Base-by-base conservation (phyloP, 2,888 invertebrate genomes). In the Isotomurus palustris region DNA sequence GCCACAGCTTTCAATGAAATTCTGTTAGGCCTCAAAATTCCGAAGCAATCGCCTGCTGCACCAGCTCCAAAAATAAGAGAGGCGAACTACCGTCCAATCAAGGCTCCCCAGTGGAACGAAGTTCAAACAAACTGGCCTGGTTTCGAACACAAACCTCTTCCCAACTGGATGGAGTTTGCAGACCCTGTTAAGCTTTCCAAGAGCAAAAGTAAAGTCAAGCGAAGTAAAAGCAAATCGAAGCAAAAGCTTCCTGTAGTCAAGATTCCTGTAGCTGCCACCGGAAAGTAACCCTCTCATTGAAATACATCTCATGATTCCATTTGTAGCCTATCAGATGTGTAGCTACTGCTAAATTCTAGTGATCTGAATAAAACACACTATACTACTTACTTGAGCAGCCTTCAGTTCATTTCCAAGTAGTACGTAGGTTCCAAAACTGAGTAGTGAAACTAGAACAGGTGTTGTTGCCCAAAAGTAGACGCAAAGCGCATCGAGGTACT, bases 391-490 rank as follows among this genome's bases (percentile, higher is more conserved):
- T 54, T 87, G 91, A 22, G 94, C 87, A 2, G 96, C 93, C 45
- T 86, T 86, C 10, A 97, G 79, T 47, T 83, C 78, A 78, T 87
- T 81, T 58, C 91, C 86, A 67, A 89, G 74, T n/a, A 87, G 75
- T 25, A 85, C 84, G 72, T 88, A 91, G 6, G 86, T 84, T 14
- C 84, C 82, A 72, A 93, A 87, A 0, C 91, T 92, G 10, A 91
- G 78, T 57, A 91, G 82, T 2, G 91, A 86, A 71, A 92, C 90
- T 21, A 92, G 74, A 25, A 96, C 90, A 0, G 97, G 97, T 6
- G 96, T 96, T 1, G 93, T 92, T 0, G 97, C 97, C 97, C 97
- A 99, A 75, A 99, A 88, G 75, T 92, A 97, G 14, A 99, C 97
- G 77, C 97, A 99, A 60, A 94, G 77, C 1, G 97, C 97, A 78